These are phyloP conservation scores for Megaptera novaeangliae DNA, from an alignment of 2,113 vertebrate species.

Conservation along the genomic window DNA sequence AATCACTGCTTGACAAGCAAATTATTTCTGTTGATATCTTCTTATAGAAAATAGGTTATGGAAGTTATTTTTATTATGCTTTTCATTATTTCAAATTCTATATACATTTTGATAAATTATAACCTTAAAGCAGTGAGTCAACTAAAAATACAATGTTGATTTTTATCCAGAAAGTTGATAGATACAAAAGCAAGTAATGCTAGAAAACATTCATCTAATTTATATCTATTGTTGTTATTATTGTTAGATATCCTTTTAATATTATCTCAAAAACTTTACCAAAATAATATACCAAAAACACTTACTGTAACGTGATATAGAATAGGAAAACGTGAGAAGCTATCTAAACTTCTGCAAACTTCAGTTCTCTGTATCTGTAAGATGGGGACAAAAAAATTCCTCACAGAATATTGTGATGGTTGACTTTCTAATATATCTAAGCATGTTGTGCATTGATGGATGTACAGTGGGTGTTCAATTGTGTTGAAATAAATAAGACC, in stretches of 20 bases:
- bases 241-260: neutral
- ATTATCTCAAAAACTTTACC: neutral
- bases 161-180: neutral
- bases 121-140: neutral
- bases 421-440: neutral
- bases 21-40: neutral
- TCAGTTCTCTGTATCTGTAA: neutral
- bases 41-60: neutral
- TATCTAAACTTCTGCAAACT: neutral
- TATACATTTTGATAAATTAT: neutral
- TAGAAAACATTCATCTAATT: neutral
- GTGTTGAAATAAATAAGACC: neutral
- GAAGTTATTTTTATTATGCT: neutral
- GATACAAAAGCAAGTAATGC: neutral
- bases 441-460: neutral
- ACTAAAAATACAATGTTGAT: neutral
- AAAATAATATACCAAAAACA: neutral
- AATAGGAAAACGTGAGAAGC: neutral
- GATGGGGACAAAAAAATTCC: neutral
- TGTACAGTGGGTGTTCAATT: neutral
- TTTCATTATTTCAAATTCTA: neutral
- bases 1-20: neutral
- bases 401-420: neutral
- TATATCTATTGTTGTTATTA: neutral
- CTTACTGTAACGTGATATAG: neutral